These are phyloP conservation scores for Creontiades dilutus DNA, from an alignment of 2,888 invertebrate species.

Conservation along the genomic window DNA sequence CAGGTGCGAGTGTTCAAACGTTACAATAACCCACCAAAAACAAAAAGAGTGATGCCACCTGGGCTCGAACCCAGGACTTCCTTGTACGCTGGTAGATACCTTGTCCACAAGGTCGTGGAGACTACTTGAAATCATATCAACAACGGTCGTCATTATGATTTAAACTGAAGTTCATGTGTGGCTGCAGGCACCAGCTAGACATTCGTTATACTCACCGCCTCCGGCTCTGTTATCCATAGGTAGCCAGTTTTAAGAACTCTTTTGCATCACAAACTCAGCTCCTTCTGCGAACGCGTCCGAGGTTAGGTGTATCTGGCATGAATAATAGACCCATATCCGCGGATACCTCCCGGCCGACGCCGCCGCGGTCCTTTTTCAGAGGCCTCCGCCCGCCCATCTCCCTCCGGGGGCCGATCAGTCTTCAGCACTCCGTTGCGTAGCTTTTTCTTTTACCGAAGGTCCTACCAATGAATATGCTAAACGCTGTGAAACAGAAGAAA, in stretches of 20 bases:
- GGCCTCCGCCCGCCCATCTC: background rate
- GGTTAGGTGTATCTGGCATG: background rate
- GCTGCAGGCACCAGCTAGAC: background rate
- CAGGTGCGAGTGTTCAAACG: too few relatives aligned
- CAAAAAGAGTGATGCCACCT: too few relatives aligned
- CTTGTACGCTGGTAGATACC: too few relatives aligned
- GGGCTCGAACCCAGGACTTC: too few relatives aligned
- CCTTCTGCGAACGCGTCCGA: background rate
- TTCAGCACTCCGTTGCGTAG: background rate
- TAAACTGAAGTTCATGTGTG: too few relatives aligned
- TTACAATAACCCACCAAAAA: too few relatives aligned
- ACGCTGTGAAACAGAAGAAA: background rate
- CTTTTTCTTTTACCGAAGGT: background rate
- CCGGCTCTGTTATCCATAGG: slow-evolving; percentile 16
- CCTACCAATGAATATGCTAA: background rate
- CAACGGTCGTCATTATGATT: too few relatives aligned
- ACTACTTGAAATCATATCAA: too few relatives aligned
- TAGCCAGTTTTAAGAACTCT: slow-evolving; percentile 14
- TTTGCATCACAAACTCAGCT: background rate
- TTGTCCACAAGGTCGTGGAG: too few relatives aligned
- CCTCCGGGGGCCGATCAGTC: background rate
- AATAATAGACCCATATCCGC: background rate
- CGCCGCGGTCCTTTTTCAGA: background rate
- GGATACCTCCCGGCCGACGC: too few relatives aligned
- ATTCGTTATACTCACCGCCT: background rate